Percentiles rank a stretch among this genome's conserved stretches.
Conservation (phyloP, 2,888 invertebrate genomes). For the Parthenolecanium corni region DNA sequence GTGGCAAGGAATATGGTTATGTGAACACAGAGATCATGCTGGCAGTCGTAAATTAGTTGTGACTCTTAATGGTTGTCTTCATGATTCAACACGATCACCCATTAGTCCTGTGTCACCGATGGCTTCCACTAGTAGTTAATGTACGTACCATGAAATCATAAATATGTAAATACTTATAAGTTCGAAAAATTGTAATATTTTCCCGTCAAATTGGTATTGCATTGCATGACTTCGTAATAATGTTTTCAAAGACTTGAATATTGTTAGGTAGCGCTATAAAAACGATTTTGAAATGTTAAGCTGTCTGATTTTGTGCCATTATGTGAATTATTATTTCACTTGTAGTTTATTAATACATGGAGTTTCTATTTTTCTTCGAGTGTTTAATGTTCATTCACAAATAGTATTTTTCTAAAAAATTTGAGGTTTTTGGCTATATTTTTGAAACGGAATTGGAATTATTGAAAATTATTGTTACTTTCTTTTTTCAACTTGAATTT, state of each 20-base stretch:
- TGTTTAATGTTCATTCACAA: too few species aligned
- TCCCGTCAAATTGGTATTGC: neutral
- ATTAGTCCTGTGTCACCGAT: slow-evolving; percentile 73
- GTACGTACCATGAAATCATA: slow-evolving; percentile 16
- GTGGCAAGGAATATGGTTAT: slow-evolving; percentile 97
- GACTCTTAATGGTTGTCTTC: slow-evolving; percentile 79
- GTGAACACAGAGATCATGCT: slow-evolving; percentile 93
- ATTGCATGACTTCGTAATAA: neutral
- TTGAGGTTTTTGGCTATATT: neutral
- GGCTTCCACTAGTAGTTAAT: slow-evolving; percentile 84
- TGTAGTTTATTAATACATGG: too few species aligned
- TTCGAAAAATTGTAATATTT: neutral
- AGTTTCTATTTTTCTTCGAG: too few species aligned
- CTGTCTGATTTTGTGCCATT: too few species aligned
- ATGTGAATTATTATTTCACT: too few species aligned
- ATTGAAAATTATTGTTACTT: too few species aligned
- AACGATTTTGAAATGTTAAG: too few species aligned
- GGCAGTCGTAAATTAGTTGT: slow-evolving; percentile 81
- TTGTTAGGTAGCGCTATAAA: too few species aligned
- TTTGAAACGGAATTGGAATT: too few species aligned
- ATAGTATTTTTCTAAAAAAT: too few species aligned
- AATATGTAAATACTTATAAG: slow-evolving; percentile 3
- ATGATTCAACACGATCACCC: slow-evolving; percentile 72
- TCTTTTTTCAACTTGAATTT: too few species aligned
- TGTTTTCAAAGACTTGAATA: neutral